A percentile compares a stretch with the other conserved stretches of the same genome.
Evolutionary conservation across 2,888 invertebrate genomes (phyloP).

Genomic region (Mythimna pallens): DNA sequence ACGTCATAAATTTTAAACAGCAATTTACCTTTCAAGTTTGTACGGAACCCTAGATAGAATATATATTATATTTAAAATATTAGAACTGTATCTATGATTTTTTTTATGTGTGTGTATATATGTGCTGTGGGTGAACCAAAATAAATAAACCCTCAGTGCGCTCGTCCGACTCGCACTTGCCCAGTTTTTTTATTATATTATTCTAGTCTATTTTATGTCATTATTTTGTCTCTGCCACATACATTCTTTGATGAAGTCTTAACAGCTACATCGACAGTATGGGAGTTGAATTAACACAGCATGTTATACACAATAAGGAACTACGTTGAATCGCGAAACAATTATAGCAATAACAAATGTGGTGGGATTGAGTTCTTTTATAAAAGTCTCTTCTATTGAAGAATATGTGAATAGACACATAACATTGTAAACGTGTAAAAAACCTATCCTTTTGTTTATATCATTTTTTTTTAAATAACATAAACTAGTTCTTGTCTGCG

Average conservation of each 20-base stretch:
- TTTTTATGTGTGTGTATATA: too few relatives aligned
- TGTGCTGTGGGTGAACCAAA: too few relatives aligned
- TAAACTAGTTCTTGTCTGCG: too few relatives aligned
- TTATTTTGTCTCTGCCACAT: background rate
- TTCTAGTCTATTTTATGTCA: background rate
- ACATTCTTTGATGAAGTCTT: background rate
- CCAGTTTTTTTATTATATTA: too few relatives aligned
- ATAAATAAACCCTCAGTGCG: too few relatives aligned
- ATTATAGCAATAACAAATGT: background rate
- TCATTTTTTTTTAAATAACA: background rate
- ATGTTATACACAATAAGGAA: background rate
- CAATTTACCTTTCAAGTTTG: too few relatives aligned
- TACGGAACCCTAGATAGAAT: too few relatives aligned
- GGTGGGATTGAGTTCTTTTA: background rate
- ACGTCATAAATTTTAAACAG: too few relatives aligned
- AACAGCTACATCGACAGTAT: background rate
- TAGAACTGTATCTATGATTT: too few relatives aligned
- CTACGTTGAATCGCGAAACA: background rate
- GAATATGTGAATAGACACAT: background rate
- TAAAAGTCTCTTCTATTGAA: background rate
- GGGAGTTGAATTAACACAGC: background rate
- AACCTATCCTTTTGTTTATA: background rate
- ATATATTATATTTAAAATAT: too few relatives aligned
- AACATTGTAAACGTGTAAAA: background rate
- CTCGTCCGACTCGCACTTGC: too few relatives aligned